phyloP scores from a whole-genome alignment of 2,888 invertebrate species.

The Rhyacophila evoluta region DNA sequence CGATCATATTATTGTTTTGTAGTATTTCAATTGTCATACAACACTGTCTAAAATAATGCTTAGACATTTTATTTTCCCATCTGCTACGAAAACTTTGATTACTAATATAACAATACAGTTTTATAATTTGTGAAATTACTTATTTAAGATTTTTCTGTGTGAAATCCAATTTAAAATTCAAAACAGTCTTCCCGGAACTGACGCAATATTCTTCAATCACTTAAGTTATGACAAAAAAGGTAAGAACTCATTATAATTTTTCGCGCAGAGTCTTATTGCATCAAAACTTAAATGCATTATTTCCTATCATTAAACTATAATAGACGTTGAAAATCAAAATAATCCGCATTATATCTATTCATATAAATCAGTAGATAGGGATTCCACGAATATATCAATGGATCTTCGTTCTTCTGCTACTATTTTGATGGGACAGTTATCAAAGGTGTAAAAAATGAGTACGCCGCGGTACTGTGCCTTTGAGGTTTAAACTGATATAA shows the following conservation, averaged over 20 bases:
- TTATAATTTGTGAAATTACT: too few species aligned
- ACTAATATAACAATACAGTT: too few species aligned
- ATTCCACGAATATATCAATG: slow-evolving; percentile 10
- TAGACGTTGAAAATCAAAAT: slow-evolving; percentile 13
- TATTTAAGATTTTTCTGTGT: not conserved
- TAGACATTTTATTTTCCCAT: too few species aligned
- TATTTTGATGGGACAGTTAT: slow-evolving; percentile 22
- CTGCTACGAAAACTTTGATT: too few species aligned
- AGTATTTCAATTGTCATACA: too few species aligned
- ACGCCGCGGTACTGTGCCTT: not conserved
- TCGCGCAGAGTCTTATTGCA: not conserved
- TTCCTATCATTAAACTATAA: not conserved
- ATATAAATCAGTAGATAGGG: not conserved
- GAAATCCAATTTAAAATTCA: slow-evolving; percentile 21
- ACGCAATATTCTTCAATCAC: not conserved
- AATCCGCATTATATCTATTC: slow-evolving; percentile 14
- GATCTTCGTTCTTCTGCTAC: not conserved
- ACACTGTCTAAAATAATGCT: too few species aligned
- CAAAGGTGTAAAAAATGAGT: not conserved
- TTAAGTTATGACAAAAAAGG: not conserved
- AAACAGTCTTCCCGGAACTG: not conserved
- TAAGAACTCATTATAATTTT: not conserved
- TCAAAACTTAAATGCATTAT: slow-evolving; percentile 9
- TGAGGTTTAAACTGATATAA: slow-evolving; percentile 8
- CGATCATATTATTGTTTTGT: too few species aligned